Evolutionary conservation across 2,113 vertebrate species (phyloP), one percentile per base, ranked within the genome.

Genomic region (Hypomesus transpacificus): DNA sequence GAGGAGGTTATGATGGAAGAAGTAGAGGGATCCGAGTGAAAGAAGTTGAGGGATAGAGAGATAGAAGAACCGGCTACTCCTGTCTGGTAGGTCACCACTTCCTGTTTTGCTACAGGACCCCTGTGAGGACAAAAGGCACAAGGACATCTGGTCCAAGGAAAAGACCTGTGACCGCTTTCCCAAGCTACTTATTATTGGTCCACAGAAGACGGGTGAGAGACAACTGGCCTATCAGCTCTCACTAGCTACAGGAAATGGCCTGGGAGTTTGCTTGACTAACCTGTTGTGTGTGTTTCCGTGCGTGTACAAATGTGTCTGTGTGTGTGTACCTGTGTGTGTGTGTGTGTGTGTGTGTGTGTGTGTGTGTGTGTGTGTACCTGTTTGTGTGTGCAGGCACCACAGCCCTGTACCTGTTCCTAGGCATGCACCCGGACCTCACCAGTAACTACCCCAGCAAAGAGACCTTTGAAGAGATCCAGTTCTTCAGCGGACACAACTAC

Each of bases 81-180:
- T 46, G 39, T 46, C 39, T 46, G 1, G 7, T 13, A 18, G 31
- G 17, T 21, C 24, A 21, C 34, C 56, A 56, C 70, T 56, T 24
- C 31, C 18, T 20, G 56, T 71, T 67, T 61, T 70, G 0, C 91
- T 89, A 85, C 85, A 96, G 95, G 94, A 96, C 87, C 95, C 95
- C 69, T 95, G 94, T 54, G 94, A 95, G 77, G 95, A 96, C 87
- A 95, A 95, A 80, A 90, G 95, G 4, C 95, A 96, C 87, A 95
- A 95, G 87, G 95, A 96, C 76, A 96, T 96, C 83, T 96, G 95
- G 95, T 95, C 94, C 56, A 96, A 95, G 87, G 95, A 96, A 82
- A 95, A 96, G 87, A 95, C 95, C 0, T 96, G 95, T 78, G 95
- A 96, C 75, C 91, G 94, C 24, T 95, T 95, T 82, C 95, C 95